Conservation (phyloP, 2,888 invertebrate genomes). For the Allolobophora icterica region DNA sequence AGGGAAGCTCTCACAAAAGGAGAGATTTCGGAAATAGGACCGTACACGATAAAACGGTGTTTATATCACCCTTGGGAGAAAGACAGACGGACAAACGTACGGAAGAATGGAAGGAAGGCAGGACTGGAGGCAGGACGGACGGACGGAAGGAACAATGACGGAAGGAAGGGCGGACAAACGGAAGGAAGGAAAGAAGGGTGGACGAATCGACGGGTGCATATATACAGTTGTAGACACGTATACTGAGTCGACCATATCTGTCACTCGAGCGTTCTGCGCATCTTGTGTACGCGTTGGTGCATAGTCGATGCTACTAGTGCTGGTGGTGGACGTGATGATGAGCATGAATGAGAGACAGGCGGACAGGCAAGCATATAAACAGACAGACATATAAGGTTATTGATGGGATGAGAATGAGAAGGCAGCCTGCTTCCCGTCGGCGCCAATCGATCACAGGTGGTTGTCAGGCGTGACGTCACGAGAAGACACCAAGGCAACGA, state of each 20-base stretch:
- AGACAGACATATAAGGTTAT: background rate
- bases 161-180: too few species aligned
- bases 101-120: background rate
- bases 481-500: background rate
- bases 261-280: too few species aligned
- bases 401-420: background rate
- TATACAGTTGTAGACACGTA: too few species aligned
- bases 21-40: background rate
- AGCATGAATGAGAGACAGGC: too few species aligned
- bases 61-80: background rate
- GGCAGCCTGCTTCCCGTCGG: background rate
- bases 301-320: too few species aligned
- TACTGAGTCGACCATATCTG: too few species aligned
- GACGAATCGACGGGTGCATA: too few species aligned
- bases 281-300: too few species aligned
- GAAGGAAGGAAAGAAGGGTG: too few species aligned
- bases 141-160: too few species aligned
- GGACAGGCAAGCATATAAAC: too few species aligned
- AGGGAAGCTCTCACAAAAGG: background rate
- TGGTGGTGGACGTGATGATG: too few species aligned
- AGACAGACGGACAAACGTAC: background rate
- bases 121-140: background rate
- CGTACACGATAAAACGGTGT: background rate
- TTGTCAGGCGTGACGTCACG: constrained; percentile 10
- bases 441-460: constrained; percentile 3